phyloP scores from a whole-genome alignment of 2,888 invertebrate genomes.

The Epinotia bilunana region DNA sequence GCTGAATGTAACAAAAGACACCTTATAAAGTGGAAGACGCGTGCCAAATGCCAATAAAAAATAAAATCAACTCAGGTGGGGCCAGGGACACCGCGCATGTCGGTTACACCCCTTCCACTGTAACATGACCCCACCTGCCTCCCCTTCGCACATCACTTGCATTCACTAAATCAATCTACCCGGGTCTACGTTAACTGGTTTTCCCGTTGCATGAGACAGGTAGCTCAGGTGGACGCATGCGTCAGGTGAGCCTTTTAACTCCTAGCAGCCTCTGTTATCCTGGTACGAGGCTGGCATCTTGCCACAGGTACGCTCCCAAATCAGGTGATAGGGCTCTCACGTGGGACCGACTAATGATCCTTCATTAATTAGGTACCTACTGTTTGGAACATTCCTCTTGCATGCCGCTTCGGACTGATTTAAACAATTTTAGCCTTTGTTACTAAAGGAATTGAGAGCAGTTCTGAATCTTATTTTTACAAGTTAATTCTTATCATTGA shows the following conservation, averaged over 20 bases:
- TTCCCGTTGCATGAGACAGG: slow-evolving; percentile 59
- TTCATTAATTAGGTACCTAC: slow-evolving; percentile 48
- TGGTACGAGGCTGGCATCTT: slow-evolving; percentile 83
- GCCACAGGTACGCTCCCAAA: slow-evolving; percentile 83
- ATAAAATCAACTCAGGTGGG: slow-evolving; percentile 50
- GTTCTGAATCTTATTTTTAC: background rate
- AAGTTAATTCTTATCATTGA: slow-evolving; percentile 8
- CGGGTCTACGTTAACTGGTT: slow-evolving; percentile 60
- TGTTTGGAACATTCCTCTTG: slow-evolving; percentile 20
- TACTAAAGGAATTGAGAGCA: background rate
- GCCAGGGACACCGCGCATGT: slow-evolving; percentile 41
- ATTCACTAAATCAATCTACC: slow-evolving; percentile 48
- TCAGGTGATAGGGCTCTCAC: slow-evolving; percentile 70
- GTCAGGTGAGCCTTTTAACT: slow-evolving; percentile 69
- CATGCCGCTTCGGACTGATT: background rate
- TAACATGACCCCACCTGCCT: slow-evolving; percentile 41
- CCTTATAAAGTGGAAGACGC: slow-evolving; percentile 25
- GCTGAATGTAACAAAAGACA: slow-evolving; percentile 15
- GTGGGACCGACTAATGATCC: slow-evolving; percentile 65
- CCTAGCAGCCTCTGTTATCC: slow-evolving; percentile 63
- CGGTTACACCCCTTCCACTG: slow-evolving; percentile 45
- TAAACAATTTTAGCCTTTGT: slow-evolving; percentile 3
- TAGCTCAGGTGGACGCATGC: slow-evolving; percentile 80
- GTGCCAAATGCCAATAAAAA: slow-evolving; percentile 49
- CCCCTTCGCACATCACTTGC: slow-evolving; percentile 46